Conservation (phyloP, 2,113 vertebrate genomes). For the Campylomormyrus tamandua region DNA sequence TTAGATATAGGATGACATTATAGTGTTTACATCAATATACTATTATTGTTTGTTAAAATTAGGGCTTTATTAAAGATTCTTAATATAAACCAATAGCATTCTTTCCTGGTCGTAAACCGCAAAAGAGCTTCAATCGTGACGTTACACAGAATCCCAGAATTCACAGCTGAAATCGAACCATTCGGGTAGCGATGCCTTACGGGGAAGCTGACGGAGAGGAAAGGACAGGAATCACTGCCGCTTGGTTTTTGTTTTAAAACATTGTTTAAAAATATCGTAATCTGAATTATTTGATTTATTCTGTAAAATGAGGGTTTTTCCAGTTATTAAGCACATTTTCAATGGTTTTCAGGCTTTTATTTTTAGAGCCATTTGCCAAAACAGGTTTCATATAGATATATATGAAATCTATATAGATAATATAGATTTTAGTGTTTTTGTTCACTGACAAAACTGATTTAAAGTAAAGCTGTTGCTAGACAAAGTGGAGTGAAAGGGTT, state of each 20-base stretch:
- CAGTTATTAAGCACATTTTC: neutral
- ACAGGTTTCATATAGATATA: no score
- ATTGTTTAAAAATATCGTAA: neutral
- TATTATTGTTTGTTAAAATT: neutral
- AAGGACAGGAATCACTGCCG: neutral
- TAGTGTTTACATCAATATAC: neutral
- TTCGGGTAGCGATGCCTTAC: no score
- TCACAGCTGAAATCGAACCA: neutral
- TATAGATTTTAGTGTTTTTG: no score
- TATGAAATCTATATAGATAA: no score
- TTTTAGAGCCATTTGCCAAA: no score
- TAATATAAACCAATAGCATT: neutral
- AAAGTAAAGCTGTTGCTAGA: neutral
- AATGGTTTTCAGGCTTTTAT: neutral
- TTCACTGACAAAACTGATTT: neutral
- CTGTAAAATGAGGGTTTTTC: neutral
- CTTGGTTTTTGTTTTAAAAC: neutral
- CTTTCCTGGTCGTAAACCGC: neutral
- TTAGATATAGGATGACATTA: neutral
- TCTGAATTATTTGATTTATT: neutral
- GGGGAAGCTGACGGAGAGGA: neutral
- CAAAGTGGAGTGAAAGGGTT: no score
- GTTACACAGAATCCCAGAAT: neutral
- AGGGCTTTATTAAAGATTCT: neutral
- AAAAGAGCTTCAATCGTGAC: neutral